Percentiles rank a stretch among this genome's conserved stretches.
These are phyloP conservation scores for Timema cristinae DNA, from an alignment of 2,888 invertebrate genomes.

Conservation along the genomic window DNA sequence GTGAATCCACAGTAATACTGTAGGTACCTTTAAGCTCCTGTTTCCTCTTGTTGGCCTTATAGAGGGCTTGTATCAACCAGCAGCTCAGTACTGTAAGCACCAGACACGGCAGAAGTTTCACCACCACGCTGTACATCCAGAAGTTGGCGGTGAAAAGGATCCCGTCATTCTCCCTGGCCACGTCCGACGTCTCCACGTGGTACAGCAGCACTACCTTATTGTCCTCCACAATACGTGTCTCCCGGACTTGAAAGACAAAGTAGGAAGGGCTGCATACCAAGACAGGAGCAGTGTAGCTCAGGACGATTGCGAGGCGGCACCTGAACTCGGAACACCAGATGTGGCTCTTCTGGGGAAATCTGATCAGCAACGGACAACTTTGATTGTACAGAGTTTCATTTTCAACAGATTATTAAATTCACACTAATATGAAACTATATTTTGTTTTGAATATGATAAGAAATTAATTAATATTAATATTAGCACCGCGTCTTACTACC, in stretches of 20 bases:
- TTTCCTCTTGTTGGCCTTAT: slow-evolving; percentile 37
- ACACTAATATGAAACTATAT: no score
- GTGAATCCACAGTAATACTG: neutral
- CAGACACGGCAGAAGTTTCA: slow-evolving; percentile 51
- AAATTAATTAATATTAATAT: no score
- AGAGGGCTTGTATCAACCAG: slow-evolving; percentile 38
- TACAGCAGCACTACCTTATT: slow-evolving; percentile 38
- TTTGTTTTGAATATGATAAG: no score
- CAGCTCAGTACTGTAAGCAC: slow-evolving; percentile 45
- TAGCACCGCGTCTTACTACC: no score
- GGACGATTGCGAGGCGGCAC: slow-evolving; percentile 43
- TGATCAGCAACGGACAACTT: slow-evolving; percentile 41
- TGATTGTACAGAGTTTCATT: no score
- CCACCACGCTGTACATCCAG: slow-evolving; percentile 49
- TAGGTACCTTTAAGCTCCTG: slow-evolving; percentile 31
- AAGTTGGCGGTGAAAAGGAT: slow-evolving; percentile 44
- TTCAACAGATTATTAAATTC: no score
- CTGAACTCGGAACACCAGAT: slow-evolving; percentile 43
- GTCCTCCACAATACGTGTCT: slow-evolving; percentile 20
- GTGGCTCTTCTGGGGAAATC: slow-evolving; percentile 42
- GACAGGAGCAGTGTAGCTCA: slow-evolving; percentile 44
- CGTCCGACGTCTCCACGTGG: slow-evolving; percentile 26
- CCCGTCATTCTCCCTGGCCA: slow-evolving; percentile 40
- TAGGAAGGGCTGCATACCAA: slow-evolving; percentile 49
- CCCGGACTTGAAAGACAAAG: slow-evolving; percentile 43